Evolutionary conservation across 2,888 invertebrate species (phyloP).

Genomic region (Griposia aprilina): DNA sequence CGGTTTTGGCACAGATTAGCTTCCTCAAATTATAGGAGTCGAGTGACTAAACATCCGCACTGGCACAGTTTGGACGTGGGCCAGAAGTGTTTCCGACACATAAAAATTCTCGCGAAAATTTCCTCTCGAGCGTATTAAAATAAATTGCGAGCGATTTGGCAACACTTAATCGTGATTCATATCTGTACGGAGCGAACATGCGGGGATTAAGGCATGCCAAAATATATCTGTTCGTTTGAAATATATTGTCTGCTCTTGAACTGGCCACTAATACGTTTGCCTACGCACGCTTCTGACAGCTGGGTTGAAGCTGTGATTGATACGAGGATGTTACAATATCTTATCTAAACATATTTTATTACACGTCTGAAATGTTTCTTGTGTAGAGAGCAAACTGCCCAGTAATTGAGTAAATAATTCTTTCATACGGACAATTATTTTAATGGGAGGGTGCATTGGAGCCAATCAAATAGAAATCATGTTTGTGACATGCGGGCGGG

Average conservation of each 20-base stretch:
- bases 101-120: conserved; percentile 89
- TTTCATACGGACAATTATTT: conserved; percentile 71
- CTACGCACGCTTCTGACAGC: conserved; percentile 73
- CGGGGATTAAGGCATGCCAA: conserved; percentile 86
- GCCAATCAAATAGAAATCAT: conserved; percentile 75
- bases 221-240: conserved; percentile 82
- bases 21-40: conserved; percentile 88
- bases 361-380: conserved; percentile 39
- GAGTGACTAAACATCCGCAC: conserved; percentile 90
- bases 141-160: conserved; percentile 90
- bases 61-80: conserved; percentile 84
- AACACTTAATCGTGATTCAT: conserved; percentile 91
- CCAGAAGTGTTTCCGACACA: conserved; percentile 90
- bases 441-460: conserved; percentile 75
- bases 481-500: conserved; percentile 79
- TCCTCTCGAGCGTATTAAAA: conserved; percentile 89
- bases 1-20: conserved; percentile 88
- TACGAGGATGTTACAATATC: conserved; percentile 57
- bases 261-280: conserved; percentile 73
- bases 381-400: conserved; percentile 25
- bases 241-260: conserved; percentile 76
- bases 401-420: conserved; percentile 64
- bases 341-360: conserved; percentile 62
- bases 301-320: conserved; percentile 71
- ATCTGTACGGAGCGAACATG: conserved; percentile 86